Evolutionary conservation across 2,797 vertebrate species (phyloP).

Genomic region (Anabacerthia variegaticeps): DNA sequence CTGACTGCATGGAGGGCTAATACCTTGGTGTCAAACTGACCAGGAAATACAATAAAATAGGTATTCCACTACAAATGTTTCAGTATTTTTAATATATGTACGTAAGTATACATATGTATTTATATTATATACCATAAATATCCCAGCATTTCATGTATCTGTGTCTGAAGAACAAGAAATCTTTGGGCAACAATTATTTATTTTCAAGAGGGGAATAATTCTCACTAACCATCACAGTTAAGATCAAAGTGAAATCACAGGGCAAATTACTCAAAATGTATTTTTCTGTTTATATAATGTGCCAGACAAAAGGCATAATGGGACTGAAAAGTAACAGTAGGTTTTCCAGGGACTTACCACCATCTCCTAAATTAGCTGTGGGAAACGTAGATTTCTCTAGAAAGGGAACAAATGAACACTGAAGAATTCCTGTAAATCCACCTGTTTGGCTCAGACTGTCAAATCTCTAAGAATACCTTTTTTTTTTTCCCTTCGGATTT

Average conservation of each 20-base stretch:
- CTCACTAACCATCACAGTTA: neutral
- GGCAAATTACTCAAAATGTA: neutral
- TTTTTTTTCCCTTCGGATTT: neutral
- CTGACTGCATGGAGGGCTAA: neutral
- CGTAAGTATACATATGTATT: neutral
- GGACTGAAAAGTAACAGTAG: neutral
- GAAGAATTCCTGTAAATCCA: neutral
- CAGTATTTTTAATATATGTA: neutral
- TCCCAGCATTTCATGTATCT: neutral
- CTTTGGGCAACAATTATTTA: neutral
- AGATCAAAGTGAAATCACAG: neutral
- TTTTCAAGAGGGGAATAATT: neutral
- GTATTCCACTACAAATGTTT: neutral
- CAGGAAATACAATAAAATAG: neutral
- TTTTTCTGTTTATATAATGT: neutral
- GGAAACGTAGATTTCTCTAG: neutral
- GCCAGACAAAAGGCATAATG: neutral
- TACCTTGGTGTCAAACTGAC: neutral
- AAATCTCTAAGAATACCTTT: neutral
- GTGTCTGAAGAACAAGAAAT: neutral
- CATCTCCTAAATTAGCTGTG: neutral
- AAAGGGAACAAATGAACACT: neutral
- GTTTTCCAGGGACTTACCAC: neutral
- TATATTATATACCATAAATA: neutral
- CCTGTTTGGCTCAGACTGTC: neutral